A percentile compares a stretch with the other conserved stretches of the same genome.
Evolutionary conservation across 2,113 vertebrate species (phyloP).

Genomic region (Trochalopteron elliotii): DNA sequence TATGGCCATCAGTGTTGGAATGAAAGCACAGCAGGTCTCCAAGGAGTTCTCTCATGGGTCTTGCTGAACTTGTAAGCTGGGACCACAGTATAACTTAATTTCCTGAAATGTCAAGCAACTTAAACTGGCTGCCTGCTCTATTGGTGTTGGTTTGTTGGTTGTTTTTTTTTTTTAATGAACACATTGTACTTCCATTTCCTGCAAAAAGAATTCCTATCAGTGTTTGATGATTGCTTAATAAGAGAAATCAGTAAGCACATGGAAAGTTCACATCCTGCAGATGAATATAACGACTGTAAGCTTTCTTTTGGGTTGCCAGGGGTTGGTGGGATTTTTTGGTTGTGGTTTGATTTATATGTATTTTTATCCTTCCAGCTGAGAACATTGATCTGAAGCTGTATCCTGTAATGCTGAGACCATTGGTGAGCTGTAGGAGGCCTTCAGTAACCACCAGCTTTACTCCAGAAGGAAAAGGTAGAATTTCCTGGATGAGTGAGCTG

Average conservation of each 20-base stretch:
- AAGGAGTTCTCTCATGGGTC: not conserved
- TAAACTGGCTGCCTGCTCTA: not conserved
- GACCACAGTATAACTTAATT: conserved; percentile 25
- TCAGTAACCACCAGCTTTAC: not conserved
- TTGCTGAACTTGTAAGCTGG: conserved; percentile 13
- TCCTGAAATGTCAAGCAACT: conserved; percentile 43
- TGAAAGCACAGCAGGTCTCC: not conserved
- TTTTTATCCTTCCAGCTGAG: not conserved
- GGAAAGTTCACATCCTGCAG: conserved; percentile 2
- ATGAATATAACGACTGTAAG: not conserved
- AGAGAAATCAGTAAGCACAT: conserved; percentile 21
- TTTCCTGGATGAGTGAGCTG: not conserved
- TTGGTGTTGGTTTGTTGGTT: not conserved
- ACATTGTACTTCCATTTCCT: conserved; percentile 6
- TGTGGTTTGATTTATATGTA: conserved; percentile 34
- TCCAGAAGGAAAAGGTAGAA: not conserved
- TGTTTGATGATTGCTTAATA: conserved; percentile 47
- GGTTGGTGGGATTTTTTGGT: not conserved
- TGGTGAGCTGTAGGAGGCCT: not conserved
- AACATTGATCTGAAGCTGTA: not conserved
- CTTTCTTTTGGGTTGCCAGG: not conserved
- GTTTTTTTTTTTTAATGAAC: not conserved
- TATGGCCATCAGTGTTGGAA: not conserved
- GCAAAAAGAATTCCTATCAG: conserved; percentile 1
- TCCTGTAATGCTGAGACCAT: not conserved